phyloP scores from a whole-genome alignment of 2,888 invertebrate genomes.

The Tenodera sinensis region DNA sequence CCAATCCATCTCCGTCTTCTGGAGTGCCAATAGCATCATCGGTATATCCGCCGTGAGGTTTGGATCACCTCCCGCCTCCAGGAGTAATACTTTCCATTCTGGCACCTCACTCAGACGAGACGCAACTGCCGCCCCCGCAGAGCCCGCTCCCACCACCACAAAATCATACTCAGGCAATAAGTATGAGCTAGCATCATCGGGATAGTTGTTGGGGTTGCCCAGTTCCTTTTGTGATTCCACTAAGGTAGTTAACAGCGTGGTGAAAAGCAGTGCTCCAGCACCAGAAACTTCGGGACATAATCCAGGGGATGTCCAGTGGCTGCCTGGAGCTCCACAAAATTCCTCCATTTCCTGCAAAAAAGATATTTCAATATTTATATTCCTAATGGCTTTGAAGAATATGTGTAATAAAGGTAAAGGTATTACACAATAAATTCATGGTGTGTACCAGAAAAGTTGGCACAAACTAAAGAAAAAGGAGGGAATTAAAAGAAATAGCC shows the following conservation, averaged over 20 bases:
- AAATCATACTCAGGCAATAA: conserved; percentile 41
- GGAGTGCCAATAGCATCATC: conserved; percentile 6
- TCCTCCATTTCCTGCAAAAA: background rate
- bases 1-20: conserved; percentile 46
- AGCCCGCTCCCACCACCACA: conserved; percentile 50
- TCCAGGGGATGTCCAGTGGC: background rate
- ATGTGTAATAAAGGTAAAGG: too few species aligned
- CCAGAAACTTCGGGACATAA: background rate
- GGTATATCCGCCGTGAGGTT: conserved; percentile 29
- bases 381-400: too few species aligned
- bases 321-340: background rate
- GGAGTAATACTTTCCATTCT: conserved; percentile 33
- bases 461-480: too few species aligned
- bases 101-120: conserved; percentile 46
- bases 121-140: conserved; percentile 50
- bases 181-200: background rate
- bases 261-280: background rate
- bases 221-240: background rate
- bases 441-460: too few species aligned
- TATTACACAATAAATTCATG: too few species aligned
- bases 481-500: too few species aligned
- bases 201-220: background rate
- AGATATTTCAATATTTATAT: too few species aligned
- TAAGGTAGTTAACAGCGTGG: conserved; percentile 3
- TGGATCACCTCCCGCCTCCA: conserved; percentile 50